phyloP scores from a whole-genome alignment of 2,113 vertebrate genomes.

The Sturnira hondurensis region DNA sequence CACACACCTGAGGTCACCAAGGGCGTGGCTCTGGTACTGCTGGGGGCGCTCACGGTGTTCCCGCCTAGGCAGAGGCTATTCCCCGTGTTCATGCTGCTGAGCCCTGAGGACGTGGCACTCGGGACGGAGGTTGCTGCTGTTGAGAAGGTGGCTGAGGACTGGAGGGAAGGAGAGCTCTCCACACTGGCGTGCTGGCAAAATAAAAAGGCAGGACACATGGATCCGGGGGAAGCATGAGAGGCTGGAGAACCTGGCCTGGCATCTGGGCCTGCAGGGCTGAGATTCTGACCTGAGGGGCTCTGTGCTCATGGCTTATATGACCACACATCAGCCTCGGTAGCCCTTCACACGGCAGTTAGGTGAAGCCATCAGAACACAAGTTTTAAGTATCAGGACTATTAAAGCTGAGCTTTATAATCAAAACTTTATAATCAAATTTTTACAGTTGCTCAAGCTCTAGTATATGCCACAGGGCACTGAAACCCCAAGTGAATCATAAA shows the following conservation, averaged over 20 bases:
- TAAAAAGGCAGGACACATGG: slow-evolving; percentile 34
- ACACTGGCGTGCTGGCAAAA: slow-evolving; percentile 87
- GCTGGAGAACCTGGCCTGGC: neutral
- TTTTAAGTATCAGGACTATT: neutral
- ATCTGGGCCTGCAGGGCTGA: neutral
- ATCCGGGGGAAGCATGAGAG: neutral
- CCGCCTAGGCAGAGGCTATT: slow-evolving; percentile 86
- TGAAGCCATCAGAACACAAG: neutral
- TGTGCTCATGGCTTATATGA: neutral
- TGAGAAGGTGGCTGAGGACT: slow-evolving; percentile 83
- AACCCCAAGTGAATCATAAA: neutral
- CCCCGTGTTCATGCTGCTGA: slow-evolving; percentile 83
- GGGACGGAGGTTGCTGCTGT: slow-evolving; percentile 77
- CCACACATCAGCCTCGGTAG: neutral
- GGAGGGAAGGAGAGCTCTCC: slow-evolving; percentile 85
- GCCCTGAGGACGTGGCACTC: slow-evolving; percentile 82
- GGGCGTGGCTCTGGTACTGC: slow-evolving; percentile 83
- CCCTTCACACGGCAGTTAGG: neutral
- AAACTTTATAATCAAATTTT: neutral
- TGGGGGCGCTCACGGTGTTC: slow-evolving; percentile 84
- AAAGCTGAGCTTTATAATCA: neutral
- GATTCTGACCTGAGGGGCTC: neutral
- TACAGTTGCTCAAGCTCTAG: neutral
- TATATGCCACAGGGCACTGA: neutral
- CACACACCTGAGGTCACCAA: slow-evolving; percentile 88